Base-by-base conservation (phyloP, 2,113 vertebrate species). In the Gobius niger region DNA sequence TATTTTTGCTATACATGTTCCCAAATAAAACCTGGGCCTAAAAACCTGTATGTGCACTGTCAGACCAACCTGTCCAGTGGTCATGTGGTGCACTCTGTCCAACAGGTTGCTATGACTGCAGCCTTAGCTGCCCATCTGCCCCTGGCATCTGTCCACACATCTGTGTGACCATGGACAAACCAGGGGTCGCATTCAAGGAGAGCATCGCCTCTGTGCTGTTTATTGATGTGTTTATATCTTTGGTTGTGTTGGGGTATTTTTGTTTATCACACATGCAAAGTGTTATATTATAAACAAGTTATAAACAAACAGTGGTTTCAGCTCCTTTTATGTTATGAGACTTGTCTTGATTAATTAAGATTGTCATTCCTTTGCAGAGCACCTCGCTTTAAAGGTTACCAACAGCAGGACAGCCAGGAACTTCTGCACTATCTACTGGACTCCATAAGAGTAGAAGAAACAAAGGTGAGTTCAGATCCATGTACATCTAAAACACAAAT, bases 321-420 rank as follows among this genome's bases (percentile, higher is more conserved):
- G 24, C 24, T 34, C 1, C 0, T 34, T 34, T 34, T 34, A 4
- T 4, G 24, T 34, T 34, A 34, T 34, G 24, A 34, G 24, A 34
- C 24, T 34, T 34, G 24, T 34, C 24, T 34, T 34, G 24, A 34
- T 34, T 34, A 34, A 34, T 34, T 34, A 34, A 34, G 24, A 3
- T 34, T 34, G 24, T 34, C 24, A 34, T 34, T 65, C 52, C 1
- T 82, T 54, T 75, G 3, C 44, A 99, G 97, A 85, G 96, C 96
- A 42, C 97, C 98, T 56, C 92, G 95, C n/a, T 99, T 99, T 91
- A 99, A 98, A 82, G 95, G 95, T 41, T 98, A 96, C 90, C 97
- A 99, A 87, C 97, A 99, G 70, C 98, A 99, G 81, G 98, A 99
- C 91, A 98, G 96, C 82, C 97, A 99, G 84, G 96, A 99, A 80